Evolutionary conservation across 2,113 vertebrate species (phyloP), one percentile per base, ranked within the genome.

Genomic region (Callipepla squamata): DNA sequence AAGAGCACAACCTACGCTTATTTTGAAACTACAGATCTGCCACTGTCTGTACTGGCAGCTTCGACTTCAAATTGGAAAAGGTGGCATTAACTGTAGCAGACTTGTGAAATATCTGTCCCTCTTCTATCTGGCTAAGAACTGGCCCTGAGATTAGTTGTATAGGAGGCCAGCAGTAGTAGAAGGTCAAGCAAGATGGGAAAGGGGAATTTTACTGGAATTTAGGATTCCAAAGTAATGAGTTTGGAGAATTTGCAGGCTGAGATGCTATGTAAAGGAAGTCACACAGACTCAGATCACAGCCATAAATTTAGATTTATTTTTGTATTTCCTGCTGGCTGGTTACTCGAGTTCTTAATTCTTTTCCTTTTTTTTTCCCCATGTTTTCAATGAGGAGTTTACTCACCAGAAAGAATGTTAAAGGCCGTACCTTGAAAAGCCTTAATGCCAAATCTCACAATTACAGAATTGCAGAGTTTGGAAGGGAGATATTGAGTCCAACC

Each of bases 11-110:
- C 63, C 80, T 87, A 19, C 3, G 7, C 61, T 90, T 96, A 96
- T 93, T 96, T 95, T 95, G 78, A 96, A 93, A 90, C 73, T 75
- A 22, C 21, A 83, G n/a, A 89, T 72, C 58, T 67, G 34, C 28
- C 53, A 75, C 67, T 94, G 68, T 73, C 44, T 74, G 47, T 86
- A 89, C 55, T 58, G 70, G 73, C 38, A 63, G 55, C 47, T 90
- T 90, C 85, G 48, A 59, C 40, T 65, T 73, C 40, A 79, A 89
- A 85, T 26, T 69, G 32, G 32, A 78, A 66, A 70, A 89, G 42
- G 38, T 66, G 28, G 25, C 40, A 73, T 25, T 77, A 59, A 8
- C 55, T 86, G 17, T 25, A 82, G 23, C 32, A 87, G 38, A 66
- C 65, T 48, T 73, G 36, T 70, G 44, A 42, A 94, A 32, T 57